phyloP scores from a whole-genome alignment of 1,140 invertebrate genomes.

The Leguminivora glycinivorella region DNA sequence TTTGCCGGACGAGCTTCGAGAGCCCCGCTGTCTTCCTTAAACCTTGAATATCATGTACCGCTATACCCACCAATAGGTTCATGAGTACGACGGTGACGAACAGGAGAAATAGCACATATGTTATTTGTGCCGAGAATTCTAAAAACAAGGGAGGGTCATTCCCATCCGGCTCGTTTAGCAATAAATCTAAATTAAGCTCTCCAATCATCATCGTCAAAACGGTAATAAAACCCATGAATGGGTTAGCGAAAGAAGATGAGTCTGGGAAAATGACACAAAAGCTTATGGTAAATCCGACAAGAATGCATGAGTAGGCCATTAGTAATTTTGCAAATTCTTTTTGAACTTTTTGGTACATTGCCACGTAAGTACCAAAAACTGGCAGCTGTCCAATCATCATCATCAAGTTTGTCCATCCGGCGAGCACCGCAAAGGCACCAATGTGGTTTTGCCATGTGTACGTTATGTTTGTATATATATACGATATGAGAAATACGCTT shows the following conservation, averaged over 20 bases:
- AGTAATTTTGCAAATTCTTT: constrained; percentile 91
- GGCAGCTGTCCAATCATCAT: constrained; percentile 92
- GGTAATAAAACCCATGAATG: constrained; percentile 88
- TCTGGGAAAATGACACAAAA: constrained; percentile 92
- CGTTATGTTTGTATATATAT: constrained; percentile 86
- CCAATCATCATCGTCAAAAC: constrained; percentile 95
- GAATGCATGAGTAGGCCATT: constrained; percentile 89
- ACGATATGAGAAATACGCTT: constrained; percentile 89
- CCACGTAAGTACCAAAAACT: constrained; percentile 91
- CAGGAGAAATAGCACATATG: constrained; percentile 86
- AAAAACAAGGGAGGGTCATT: constrained; percentile 82
- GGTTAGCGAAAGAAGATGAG: constrained; percentile 88
- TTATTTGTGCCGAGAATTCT: constrained; percentile 85
- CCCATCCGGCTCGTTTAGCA: constrained; percentile 83
- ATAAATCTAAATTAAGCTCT: constrained; percentile 86
- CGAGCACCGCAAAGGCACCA: constrained; percentile 89
- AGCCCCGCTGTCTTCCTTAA: constrained; percentile 87
- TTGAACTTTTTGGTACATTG: constrained; percentile 92
- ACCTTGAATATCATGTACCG: constrained; percentile 89
- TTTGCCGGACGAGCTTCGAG: constrained; percentile 87
- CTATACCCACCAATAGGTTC: constrained; percentile 89
- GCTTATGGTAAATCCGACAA: constrained; percentile 91
- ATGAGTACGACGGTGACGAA: constrained; percentile 90
- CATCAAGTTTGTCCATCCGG: constrained; percentile 93
- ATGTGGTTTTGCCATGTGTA: constrained; percentile 91